Percentiles rank a stretch among this genome's conserved stretches.
phyloP scores from a whole-genome alignment of 2,888 invertebrate species.

The Athalia rosae region DNA sequence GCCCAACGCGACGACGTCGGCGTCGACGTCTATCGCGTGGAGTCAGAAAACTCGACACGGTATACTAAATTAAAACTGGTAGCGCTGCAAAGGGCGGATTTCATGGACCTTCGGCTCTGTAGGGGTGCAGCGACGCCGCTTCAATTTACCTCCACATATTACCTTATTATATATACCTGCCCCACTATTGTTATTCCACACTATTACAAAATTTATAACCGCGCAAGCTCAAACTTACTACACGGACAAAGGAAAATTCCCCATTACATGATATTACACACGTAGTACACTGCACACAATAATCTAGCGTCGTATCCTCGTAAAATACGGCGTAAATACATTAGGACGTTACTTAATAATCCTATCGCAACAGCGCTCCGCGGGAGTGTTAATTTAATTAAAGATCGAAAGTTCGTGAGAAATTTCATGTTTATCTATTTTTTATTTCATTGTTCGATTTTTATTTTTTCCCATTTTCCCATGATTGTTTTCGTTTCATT shows the following conservation, averaged over 20 bases:
- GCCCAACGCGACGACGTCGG: neutral
- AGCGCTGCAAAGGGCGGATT: slow-evolving; percentile 23
- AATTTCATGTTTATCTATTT: neutral
- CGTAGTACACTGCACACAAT: neutral
- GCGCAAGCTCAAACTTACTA: neutral
- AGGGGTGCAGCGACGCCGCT: slow-evolving; percentile 24
- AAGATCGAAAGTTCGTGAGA: slow-evolving; percentile 8
- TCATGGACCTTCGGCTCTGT: slow-evolving; percentile 4
- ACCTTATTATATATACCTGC: neutral
- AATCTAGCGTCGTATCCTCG: neutral
- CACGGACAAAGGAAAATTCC: neutral
- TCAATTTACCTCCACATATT: neutral
- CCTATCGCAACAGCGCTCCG: no score
- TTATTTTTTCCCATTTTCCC: neutral
- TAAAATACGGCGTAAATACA: neutral
- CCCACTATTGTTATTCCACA: neutral
- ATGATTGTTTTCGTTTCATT: neutral
- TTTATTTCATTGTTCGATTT: neutral
- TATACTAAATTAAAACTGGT: slow-evolving; percentile 42
- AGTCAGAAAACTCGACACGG: slow-evolving; percentile 24
- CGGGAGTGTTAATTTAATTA: slow-evolving; percentile 17
- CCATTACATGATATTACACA: neutral
- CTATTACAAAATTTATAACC: slow-evolving; percentile 5
- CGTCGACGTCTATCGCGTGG: neutral
- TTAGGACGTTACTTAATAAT: neutral